phyloP scores from a whole-genome alignment of 1,140 invertebrate genomes.

The Apis cerana region DNA sequence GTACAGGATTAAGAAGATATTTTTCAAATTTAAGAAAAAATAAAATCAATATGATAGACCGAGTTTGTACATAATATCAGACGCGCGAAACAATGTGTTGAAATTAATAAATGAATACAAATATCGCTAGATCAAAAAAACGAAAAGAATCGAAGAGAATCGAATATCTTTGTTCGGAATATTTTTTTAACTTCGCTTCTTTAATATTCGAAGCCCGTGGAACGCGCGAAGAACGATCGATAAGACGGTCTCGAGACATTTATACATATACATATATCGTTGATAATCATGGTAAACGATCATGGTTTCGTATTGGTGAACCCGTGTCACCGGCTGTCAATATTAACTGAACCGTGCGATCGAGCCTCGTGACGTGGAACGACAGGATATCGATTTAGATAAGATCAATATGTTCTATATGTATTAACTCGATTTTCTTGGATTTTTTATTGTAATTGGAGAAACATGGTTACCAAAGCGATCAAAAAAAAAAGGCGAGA shows the following conservation, averaged over 20 bases:
- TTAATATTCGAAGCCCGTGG: not conserved
- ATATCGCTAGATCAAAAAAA: not conserved
- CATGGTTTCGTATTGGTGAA: conserved; percentile 30
- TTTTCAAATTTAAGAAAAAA: not conserved
- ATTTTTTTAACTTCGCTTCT: not conserved
- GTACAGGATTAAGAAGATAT: not conserved
- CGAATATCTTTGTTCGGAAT: not conserved
- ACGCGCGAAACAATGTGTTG: not conserved
- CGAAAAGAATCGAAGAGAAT: not conserved
- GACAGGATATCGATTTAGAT: conserved; percentile 9
- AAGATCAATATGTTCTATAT: conserved; percentile 13
- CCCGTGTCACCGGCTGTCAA: conserved; percentile 37
- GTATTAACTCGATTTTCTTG: conserved; percentile 12
- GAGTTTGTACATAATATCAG: not conserved
- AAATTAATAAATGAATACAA: not conserved
- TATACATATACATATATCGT: not conserved
- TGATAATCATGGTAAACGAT: not conserved
- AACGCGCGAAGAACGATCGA: not conserved
- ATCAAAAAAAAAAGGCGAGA: conserved; percentile 9
- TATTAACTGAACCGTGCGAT: conserved; percentile 33
- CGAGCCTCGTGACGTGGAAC: conserved; percentile 15
- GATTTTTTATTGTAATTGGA: conserved; percentile 30
- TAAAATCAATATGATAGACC: not conserved
- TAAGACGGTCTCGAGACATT: conserved; percentile 13
- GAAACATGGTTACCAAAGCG: conserved; percentile 29